These are phyloP conservation scores for Rhynchopsitta pachyrhyncha DNA, from an alignment of 2,113 vertebrate species.

Conservation along the genomic window DNA sequence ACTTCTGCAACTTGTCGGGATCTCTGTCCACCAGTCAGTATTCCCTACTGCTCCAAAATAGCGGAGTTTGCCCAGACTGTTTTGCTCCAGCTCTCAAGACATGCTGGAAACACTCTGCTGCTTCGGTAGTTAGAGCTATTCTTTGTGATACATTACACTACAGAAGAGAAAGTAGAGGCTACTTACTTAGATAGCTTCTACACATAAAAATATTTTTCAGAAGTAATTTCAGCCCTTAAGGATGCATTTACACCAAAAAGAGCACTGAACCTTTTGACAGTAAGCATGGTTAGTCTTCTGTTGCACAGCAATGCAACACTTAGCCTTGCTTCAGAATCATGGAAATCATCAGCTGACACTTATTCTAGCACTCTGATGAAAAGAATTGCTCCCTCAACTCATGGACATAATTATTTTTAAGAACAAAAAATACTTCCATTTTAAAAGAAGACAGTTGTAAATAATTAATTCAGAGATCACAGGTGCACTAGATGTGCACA, in stretches of 20 bases:
- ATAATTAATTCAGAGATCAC: neutral
- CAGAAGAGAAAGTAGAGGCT: neutral
- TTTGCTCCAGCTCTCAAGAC: neutral
- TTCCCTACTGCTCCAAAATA: neutral
- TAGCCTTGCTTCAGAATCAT: neutral
- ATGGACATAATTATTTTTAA: neutral
- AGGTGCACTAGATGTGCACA: neutral
- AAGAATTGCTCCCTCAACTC: accelerated
- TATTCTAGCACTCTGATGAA: neutral
- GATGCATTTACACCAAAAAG: neutral
- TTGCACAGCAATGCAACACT: neutral
- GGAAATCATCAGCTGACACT: neutral
- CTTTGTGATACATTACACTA: neutral
- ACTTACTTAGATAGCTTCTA: neutral
- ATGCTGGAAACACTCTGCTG: neutral
- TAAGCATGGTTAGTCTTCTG: neutral
- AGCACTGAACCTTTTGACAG: neutral
- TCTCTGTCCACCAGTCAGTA: neutral
- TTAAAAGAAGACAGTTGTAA: neutral
- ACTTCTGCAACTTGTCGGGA: neutral
- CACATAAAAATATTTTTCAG: neutral
- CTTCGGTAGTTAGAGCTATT: neutral
- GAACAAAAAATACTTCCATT: neutral
- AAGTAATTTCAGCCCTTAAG: neutral
- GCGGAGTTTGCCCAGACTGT: neutral